These are phyloP conservation scores for Euwallacea fornicatus DNA, from an alignment of 1,140 invertebrate genomes.

Conservation along the genomic window DNA sequence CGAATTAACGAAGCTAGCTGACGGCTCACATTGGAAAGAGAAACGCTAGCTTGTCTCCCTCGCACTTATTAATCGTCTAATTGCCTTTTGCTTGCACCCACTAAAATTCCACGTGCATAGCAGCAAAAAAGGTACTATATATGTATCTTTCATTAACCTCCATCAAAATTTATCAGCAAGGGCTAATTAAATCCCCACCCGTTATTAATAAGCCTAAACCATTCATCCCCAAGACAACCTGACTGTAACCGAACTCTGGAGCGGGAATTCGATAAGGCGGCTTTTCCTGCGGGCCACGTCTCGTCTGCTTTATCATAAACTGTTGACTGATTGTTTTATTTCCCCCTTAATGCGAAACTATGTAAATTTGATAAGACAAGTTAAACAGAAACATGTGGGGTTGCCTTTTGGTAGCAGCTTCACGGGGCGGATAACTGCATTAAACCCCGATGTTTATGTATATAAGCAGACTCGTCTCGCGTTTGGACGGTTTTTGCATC, in stretches of 20 bases:
- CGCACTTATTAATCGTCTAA: too few species aligned
- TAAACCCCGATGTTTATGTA: constrained; percentile 4
- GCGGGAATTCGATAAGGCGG: constrained; percentile 26
- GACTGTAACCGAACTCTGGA: too few species aligned
- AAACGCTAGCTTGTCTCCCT: too few species aligned
- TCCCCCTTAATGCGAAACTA: constrained; percentile 31
- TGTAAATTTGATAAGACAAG: constrained; percentile 38
- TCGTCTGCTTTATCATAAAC: constrained; percentile 34
- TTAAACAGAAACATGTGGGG: constrained; percentile 31
- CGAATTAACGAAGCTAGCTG: too few species aligned
- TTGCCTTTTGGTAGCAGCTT: constrained; percentile 14
- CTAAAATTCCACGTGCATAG: too few species aligned
- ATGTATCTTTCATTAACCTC: not conserved
- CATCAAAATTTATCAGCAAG: too few species aligned
- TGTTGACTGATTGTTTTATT: constrained; percentile 35
- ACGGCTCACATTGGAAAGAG: too few species aligned
- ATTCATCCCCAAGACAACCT: not conserved
- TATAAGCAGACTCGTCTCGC: constrained; percentile 5
- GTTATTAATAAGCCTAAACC: constrained; percentile 1
- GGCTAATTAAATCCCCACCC: not conserved
- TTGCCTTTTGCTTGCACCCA: too few species aligned
- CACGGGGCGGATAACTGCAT: constrained; percentile 25
- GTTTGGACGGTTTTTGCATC: not conserved
- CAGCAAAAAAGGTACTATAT: too few species aligned
- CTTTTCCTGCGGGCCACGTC: constrained; percentile 16